These are phyloP conservation scores for Philypnodon macrostomus DNA, from an alignment of 2,797 vertebrate species.

Conservation along the genomic window DNA sequence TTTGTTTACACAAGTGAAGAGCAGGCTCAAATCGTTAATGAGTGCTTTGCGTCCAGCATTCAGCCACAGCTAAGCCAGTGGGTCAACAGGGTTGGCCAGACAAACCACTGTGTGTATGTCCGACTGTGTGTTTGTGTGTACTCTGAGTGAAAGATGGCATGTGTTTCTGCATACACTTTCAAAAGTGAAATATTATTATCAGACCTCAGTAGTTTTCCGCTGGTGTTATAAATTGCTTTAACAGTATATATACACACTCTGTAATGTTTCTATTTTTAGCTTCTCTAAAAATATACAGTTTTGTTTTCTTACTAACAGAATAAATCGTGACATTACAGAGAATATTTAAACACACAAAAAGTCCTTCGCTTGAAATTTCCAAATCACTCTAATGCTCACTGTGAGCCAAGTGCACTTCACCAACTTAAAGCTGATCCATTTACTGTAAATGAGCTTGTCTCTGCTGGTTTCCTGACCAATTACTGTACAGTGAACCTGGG, in stretches of 20 bases:
- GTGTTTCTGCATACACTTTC: conserved; percentile 33
- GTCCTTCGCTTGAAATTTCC: conserved; percentile 66
- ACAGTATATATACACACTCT: conserved; percentile 29
- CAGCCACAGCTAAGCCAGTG: conserved; percentile 75
- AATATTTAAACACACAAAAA: conserved; percentile 50
- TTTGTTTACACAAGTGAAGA: conserved; percentile 76
- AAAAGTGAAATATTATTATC: conserved; percentile 32
- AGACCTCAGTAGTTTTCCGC: conserved; percentile 20
- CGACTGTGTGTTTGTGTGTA: conserved; percentile 17
- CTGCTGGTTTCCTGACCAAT: conserved; percentile 78
- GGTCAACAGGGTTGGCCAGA: conserved; percentile 73
- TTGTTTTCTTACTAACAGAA: conserved; percentile 38
- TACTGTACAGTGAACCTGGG: conserved; percentile 73
- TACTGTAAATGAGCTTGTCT: conserved; percentile 79
- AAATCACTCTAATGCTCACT: conserved; percentile 61
- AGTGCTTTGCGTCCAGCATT: conserved; percentile 75
- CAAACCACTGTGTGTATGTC: conserved; percentile 59
- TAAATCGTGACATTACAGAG: conserved; percentile 38
- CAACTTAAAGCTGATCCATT: conserved; percentile 73
- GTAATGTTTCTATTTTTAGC: conserved; percentile 58
- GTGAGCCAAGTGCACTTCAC: conserved; percentile 72
- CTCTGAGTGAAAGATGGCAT: conserved; percentile 15
- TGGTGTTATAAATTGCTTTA: conserved; percentile 24
- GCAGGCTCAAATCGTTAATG: conserved; percentile 75
- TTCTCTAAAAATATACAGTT: conserved; percentile 29